Percentiles rank a stretch among this genome's conserved stretches.
phyloP scores from a whole-genome alignment of 2,888 invertebrate genomes.

The Nysson spinosus region DNA sequence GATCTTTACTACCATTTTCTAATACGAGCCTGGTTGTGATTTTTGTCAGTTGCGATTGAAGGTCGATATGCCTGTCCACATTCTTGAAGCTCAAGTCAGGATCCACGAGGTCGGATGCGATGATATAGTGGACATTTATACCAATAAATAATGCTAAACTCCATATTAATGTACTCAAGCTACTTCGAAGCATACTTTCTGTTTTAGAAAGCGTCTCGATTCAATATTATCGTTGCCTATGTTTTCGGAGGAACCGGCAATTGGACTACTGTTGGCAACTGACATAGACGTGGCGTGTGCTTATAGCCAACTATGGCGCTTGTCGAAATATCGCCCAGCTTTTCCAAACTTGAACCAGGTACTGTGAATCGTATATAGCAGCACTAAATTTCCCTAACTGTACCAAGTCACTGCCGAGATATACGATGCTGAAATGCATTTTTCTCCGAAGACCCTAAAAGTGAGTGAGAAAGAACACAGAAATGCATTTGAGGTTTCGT shows the following conservation, averaged over 20 bases:
- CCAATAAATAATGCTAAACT: constrained; percentile 14
- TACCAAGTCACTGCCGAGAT: too few species aligned
- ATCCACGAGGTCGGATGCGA: constrained; percentile 48
- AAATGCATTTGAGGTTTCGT: too few species aligned
- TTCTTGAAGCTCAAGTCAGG: constrained; percentile 84
- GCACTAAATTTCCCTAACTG: too few species aligned
- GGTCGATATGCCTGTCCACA: constrained; percentile 91
- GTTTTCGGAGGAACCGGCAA: constrained; percentile 39
- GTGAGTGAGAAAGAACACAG: too few species aligned
- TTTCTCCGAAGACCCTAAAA: too few species aligned
- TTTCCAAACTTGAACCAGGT: too few species aligned
- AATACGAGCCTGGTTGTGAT: constrained; percentile 87
- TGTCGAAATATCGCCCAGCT: too few species aligned
- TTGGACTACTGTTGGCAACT: constrained; percentile 22
- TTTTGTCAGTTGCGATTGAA: constrained; percentile 93
- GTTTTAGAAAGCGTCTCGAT: background rate
- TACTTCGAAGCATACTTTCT: constrained; percentile 26
- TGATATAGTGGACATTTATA: constrained; percentile 1
- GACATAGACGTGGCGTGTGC: constrained; percentile 60
- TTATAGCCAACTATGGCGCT: too few species aligned
- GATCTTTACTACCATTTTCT: constrained; percentile 88
- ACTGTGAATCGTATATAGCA: too few species aligned
- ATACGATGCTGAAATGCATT: too few species aligned
- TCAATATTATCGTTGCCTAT: background rate
- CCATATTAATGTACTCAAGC: constrained; percentile 21